Evolutionary conservation across 2,888 invertebrate genomes (phyloP).

Genomic region (Chrysolina oricalcia): DNA sequence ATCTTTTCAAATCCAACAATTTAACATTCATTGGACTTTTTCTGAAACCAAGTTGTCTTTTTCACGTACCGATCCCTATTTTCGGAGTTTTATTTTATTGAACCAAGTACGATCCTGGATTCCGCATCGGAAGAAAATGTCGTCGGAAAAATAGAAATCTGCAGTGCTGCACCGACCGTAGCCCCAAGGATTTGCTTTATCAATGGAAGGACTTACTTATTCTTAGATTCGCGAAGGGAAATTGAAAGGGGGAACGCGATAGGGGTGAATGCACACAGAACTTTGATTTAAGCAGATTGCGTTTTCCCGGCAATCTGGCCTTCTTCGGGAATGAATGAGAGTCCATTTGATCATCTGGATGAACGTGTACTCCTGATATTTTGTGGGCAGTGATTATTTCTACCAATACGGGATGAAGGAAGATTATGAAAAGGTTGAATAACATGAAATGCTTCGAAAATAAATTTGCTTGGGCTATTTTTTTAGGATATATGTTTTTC

Average conservation of each 20-base stretch:
- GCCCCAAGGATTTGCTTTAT: constrained; percentile 27
- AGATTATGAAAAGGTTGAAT: neutral
- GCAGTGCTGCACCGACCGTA: constrained; percentile 8
- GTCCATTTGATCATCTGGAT: neutral
- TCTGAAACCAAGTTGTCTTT: neutral
- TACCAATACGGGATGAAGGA: neutral
- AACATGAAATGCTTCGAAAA: neutral
- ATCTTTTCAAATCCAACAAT: too few species aligned
- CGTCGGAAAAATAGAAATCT: neutral
- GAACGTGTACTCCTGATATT: neutral
- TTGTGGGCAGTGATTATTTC: neutral
- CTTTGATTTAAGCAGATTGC: constrained; percentile 34
- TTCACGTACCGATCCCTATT: neutral
- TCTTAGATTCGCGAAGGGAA: constrained; percentile 23
- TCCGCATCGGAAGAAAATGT: neutral
- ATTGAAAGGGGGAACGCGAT: constrained; percentile 32
- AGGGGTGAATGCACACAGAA: constrained; percentile 38
- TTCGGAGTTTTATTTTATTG: neutral
- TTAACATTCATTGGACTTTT: too few species aligned
- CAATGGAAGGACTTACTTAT: constrained; percentile 19
- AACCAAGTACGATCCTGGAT: neutral
- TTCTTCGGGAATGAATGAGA: constrained; percentile 3
- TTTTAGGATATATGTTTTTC: neutral
- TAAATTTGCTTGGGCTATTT: neutral
- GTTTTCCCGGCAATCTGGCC: constrained; percentile 7